These are phyloP conservation scores for Escarpia spicata DNA, from an alignment of 2,888 invertebrate species.

Conservation along the genomic window DNA sequence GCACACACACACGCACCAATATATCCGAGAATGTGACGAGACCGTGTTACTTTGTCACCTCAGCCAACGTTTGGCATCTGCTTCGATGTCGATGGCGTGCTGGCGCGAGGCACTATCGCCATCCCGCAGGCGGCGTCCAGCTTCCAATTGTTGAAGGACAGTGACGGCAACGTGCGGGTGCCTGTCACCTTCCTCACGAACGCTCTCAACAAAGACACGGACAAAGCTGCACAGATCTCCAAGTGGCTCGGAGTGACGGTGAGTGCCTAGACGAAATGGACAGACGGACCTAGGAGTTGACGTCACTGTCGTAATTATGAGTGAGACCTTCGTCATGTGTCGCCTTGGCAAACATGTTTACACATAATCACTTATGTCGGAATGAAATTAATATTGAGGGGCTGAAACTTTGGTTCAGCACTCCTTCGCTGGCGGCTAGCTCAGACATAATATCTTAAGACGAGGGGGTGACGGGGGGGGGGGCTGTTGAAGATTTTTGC, in stretches of 20 bases:
- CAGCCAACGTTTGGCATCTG: constrained; percentile 64
- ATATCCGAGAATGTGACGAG: background rate
- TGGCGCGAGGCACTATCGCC: constrained; percentile 61
- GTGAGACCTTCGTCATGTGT: too few species aligned
- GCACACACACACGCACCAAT: constrained; percentile 1
- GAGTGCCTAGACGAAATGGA: constrained; percentile 32
- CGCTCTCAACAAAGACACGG: constrained; percentile 57
- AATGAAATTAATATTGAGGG: too few species aligned
- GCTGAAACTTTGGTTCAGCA: too few species aligned
- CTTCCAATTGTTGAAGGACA: constrained; percentile 55
- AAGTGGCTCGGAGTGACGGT: constrained; percentile 59
- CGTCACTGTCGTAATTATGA: too few species aligned
- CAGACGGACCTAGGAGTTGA: too few species aligned
- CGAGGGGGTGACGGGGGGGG: too few species aligned
- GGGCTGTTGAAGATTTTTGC: too few species aligned
- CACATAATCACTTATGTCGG: too few species aligned
- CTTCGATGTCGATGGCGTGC: constrained; percentile 65
- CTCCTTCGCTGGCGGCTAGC: too few species aligned
- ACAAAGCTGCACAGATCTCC: constrained; percentile 60
- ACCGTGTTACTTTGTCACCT: constrained; percentile 23
- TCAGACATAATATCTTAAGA: too few species aligned
- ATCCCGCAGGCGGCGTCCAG: constrained; percentile 56
- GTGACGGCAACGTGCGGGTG: constrained; percentile 54
- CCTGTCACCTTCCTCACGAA: constrained; percentile 65
- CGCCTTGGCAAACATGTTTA: too few species aligned